Conservation (phyloP, 2,888 invertebrate genomes). For the Stenolophus ochropezus region DNA sequence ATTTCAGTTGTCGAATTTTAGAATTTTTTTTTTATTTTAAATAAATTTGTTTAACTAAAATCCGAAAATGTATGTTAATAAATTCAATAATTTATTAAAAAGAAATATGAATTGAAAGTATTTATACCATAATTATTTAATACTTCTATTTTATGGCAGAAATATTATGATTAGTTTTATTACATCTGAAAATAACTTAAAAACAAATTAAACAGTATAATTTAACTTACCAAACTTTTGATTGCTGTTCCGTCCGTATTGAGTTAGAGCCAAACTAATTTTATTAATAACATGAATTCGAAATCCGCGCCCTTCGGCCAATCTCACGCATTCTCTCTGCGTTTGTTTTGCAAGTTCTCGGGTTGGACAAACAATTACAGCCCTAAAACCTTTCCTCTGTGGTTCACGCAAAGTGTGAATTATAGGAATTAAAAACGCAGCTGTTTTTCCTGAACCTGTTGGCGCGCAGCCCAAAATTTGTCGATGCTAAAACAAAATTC, state of each 20-base stretch:
- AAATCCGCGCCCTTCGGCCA: slow-evolving; percentile 85
- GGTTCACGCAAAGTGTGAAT: slow-evolving; percentile 84
- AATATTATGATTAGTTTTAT: neutral
- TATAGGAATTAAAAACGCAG: slow-evolving; percentile 93
- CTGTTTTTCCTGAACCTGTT: slow-evolving; percentile 98
- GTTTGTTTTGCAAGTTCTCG: slow-evolving; percentile 96
- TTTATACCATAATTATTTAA: too few relatives aligned
- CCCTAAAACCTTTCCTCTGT: slow-evolving; percentile 85
- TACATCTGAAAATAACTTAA: neutral
- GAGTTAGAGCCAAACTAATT: slow-evolving; percentile 82
- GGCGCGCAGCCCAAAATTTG: slow-evolving; percentile 96
- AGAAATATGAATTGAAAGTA: too few relatives aligned
- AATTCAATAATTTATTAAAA: too few relatives aligned
- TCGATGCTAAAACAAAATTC: slow-evolving; percentile 75
- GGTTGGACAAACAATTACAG: slow-evolving; percentile 93
- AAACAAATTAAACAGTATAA: slow-evolving; percentile 61
- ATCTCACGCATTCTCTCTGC: slow-evolving; percentile 83
- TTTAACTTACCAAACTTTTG: slow-evolving; percentile 81
- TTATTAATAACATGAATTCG: slow-evolving; percentile 87
- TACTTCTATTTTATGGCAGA: too few relatives aligned
- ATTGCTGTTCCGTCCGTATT: slow-evolving; percentile 83
- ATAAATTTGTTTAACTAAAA: too few relatives aligned
- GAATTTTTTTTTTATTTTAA: too few relatives aligned
- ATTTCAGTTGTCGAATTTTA: too few relatives aligned
- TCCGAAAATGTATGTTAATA: too few relatives aligned